Percentiles rank a stretch among this genome's conserved stretches.
Conservation (phyloP, 2,797 vertebrate species). For the Melanotaenia maccullochi region DNA sequence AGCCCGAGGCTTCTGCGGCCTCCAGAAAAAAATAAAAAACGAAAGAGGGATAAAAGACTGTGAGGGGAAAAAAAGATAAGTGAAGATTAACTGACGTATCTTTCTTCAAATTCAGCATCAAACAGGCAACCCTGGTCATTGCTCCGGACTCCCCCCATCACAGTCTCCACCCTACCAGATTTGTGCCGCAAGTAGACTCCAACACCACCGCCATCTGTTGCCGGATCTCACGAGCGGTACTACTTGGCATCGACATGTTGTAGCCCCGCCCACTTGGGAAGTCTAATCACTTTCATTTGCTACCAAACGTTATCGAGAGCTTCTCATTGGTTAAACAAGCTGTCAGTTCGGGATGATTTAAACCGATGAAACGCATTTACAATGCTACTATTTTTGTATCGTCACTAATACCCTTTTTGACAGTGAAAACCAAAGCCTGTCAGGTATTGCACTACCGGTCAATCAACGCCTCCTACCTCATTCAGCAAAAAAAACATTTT, state of each 20-base stretch:
- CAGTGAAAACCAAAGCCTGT: conserved; percentile 18
- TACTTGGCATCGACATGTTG: conserved; percentile 32
- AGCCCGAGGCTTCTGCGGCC: conserved; percentile 72
- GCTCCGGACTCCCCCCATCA: conserved; percentile 30
- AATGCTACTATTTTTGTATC: conserved; percentile 61
- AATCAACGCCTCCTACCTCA: conserved; percentile 19
- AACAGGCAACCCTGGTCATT: conserved; percentile 11
- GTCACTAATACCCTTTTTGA: conserved; percentile 57
- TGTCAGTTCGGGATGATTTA: conserved; percentile 53
- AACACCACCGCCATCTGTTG: conserved; percentile 78
- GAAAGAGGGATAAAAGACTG: background rate
- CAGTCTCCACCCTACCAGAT: conserved; percentile 60
- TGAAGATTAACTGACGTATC: background rate
- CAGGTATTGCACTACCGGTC: conserved; percentile 18
- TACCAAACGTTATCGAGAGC: background rate
- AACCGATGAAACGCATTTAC: conserved; percentile 47
- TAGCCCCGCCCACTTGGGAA: conserved; percentile 53
- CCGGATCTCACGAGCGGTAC: conserved; percentile 53
- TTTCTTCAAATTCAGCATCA: conserved; percentile 29
- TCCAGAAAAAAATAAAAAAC: conserved; percentile 17
- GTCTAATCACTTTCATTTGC: conserved; percentile 66
- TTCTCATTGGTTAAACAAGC: conserved; percentile 40
- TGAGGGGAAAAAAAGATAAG: background rate
- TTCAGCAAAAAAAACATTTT: background rate
- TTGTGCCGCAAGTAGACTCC: conserved; percentile 37